These are phyloP conservation scores for Achatina immaculata DNA, from an alignment of 1,140 invertebrate genomes.

Conservation along the genomic window DNA sequence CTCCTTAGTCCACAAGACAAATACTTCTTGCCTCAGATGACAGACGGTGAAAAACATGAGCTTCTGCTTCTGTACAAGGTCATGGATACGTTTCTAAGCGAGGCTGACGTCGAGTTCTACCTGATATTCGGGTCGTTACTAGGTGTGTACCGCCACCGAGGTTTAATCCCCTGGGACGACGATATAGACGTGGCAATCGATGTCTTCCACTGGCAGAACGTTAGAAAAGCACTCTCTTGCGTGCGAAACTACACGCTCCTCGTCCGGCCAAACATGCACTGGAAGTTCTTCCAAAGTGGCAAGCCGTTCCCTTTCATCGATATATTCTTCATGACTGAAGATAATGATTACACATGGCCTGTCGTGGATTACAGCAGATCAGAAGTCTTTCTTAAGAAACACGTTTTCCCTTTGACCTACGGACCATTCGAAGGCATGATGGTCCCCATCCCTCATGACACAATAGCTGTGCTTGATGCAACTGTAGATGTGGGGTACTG, in stretches of 20 bases:
- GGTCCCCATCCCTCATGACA: conserved; percentile 16
- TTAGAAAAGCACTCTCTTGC: conserved; percentile 30
- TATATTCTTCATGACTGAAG: conserved; percentile 29
- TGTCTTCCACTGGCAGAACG: neutral
- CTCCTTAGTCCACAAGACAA: neutral
- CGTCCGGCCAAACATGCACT: conserved; percentile 24
- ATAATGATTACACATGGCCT: conserved; percentile 23
- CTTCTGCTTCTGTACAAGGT: neutral
- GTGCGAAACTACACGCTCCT: conserved; percentile 14
- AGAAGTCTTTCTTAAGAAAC: neutral
- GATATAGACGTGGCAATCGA: conserved; percentile 37
- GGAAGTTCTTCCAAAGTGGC: conserved; percentile 28
- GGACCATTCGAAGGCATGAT: conserved; percentile 16
- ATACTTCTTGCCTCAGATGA: neutral
- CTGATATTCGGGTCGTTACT: conserved; percentile 14
- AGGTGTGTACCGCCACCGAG: conserved; percentile 26
- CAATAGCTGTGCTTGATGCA: neutral
- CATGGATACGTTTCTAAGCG: neutral
- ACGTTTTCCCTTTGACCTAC: conserved; percentile 7
- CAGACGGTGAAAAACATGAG: neutral
- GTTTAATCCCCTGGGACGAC: conserved; percentile 40
- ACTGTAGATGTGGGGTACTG: neutral
- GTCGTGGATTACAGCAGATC: neutral
- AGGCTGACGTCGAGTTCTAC: neutral
- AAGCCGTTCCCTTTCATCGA: conserved; percentile 31